Percentiles rank a stretch among this genome's conserved stretches.
Conservation (phyloP, 1,140 invertebrate genomes). For the Myzus persicae region DNA sequence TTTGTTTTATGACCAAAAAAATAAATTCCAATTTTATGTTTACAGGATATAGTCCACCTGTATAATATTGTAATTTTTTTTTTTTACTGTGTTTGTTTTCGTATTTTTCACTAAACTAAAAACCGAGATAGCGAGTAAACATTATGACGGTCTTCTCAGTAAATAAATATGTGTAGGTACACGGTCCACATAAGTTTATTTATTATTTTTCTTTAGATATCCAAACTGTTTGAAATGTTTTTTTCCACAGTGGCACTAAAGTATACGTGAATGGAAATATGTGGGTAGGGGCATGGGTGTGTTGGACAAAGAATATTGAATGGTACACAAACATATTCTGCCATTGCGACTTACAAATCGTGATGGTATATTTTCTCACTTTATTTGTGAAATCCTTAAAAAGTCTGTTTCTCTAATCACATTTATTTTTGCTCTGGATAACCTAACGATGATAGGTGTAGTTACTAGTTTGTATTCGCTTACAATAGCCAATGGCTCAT, state of each 20-base stretch:
- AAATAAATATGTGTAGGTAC: neutral
- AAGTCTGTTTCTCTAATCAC: neutral
- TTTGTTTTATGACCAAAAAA: neutral
- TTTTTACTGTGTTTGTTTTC: neutral
- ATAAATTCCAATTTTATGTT: too few species aligned
- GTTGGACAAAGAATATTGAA: neutral
- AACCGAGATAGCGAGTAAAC: neutral
- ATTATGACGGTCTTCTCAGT: neutral
- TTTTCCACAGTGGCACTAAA: neutral
- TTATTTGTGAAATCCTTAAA: neutral
- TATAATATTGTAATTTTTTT: too few species aligned
- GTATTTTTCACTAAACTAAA: neutral
- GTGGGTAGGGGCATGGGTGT: neutral
- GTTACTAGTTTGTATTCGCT: neutral
- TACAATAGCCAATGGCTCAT: neutral
- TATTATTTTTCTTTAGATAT: neutral
- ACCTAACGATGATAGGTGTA: neutral
- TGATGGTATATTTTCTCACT: neutral
- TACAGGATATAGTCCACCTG: too few species aligned
- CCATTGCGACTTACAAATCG: neutral
- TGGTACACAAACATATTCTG: neutral
- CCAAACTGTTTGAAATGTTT: neutral
- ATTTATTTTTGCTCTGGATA: neutral
- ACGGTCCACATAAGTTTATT: neutral
- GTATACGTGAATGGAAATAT: neutral